A percentile compares a stretch with the other conserved stretches of the same genome.
Conservation (phyloP, 2,888 invertebrate species). For the Tanypteryx hageni region DNA sequence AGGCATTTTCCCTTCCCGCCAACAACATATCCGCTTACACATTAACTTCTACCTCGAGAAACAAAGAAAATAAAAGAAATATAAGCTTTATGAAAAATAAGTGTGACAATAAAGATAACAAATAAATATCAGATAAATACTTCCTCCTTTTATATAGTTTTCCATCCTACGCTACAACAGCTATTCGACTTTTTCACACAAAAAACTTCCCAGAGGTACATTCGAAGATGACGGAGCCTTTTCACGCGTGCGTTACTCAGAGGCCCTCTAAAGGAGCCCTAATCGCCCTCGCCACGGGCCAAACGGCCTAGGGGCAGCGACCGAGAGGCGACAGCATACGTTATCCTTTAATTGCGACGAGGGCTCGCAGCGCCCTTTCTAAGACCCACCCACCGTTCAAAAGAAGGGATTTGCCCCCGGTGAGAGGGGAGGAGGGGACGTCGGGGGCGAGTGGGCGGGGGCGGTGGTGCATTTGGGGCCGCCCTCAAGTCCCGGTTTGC, state of each 20-base stretch:
- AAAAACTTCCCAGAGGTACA: not conserved
- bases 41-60: too few species aligned
- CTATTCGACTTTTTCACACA: too few species aligned
- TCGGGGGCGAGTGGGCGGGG: not conserved
- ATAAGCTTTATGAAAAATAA: too few species aligned
- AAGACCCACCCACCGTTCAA: not conserved
- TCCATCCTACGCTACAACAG: too few species aligned
- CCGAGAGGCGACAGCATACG: not conserved
- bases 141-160: too few species aligned
- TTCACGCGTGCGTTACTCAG: conserved; percentile 16
- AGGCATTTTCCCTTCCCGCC: too few species aligned
- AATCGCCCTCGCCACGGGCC: not conserved
- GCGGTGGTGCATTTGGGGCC: too few species aligned
- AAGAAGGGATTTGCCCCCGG: not conserved
- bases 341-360: conserved; percentile 12
- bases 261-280: not conserved
- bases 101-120: too few species aligned
- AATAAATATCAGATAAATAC: too few species aligned
- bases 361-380: not conserved
- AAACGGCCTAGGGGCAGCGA: not conserved
- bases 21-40: too few species aligned
- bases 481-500: too few species aligned
- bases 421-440: not conserved
- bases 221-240: conserved; percentile 23
- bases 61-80: too few species aligned